Base-by-base conservation (phyloP, 2,113 vertebrate genomes). In the Clarias gariepinus region DNA sequence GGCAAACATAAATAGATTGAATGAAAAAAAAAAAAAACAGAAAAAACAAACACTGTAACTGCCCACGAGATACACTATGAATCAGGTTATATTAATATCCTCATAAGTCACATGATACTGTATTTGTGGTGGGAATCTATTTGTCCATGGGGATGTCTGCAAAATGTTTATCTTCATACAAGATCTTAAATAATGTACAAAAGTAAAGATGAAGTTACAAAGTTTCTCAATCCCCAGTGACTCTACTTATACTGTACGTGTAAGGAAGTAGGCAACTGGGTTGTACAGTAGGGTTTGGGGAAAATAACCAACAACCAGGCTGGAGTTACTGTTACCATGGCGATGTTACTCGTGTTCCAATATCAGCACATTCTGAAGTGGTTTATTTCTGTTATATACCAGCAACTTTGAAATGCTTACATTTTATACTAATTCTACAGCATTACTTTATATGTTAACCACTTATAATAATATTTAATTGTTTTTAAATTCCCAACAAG, bases 101-200 rank as follows among this genome's bases (percentile, higher is more conserved):
- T 90, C 90, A 47, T 47, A 91, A 84, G 64, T 76, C 88, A 92
- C 89, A 89, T 86, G 19, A 66, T 85, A n/a, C n/a, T n/a, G n/a
- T n/a, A 90, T 88, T 84, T 84, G 85, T 82, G 36, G 47, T 23
- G 87, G 89, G 90, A 89, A 93, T 94, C 93, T 93, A 94, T 94
- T 92, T 90, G 94, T 95, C 93, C 92, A 90, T 93, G 93, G 94
- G 94, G 90, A 85, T 91, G 91, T 92, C 92, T 95, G 94, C 93
- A 93, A 91, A 91, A 91, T 90, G 93, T 95, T 94, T 94, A 94
- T 94, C 93, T 94, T 91, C 91, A 91, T 92, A 81, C 90, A 90
- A 87, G 87, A 68, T 88, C 85, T 88, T 94, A 91, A 93, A 47
- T 92, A 76, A 92, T 68, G 83, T 93, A 93, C 93, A 91, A 93